A percentile compares a stretch with the other conserved stretches of the same genome.
phyloP scores from a whole-genome alignment of 1,140 invertebrate genomes.

The Monomorium pharaonis region DNA sequence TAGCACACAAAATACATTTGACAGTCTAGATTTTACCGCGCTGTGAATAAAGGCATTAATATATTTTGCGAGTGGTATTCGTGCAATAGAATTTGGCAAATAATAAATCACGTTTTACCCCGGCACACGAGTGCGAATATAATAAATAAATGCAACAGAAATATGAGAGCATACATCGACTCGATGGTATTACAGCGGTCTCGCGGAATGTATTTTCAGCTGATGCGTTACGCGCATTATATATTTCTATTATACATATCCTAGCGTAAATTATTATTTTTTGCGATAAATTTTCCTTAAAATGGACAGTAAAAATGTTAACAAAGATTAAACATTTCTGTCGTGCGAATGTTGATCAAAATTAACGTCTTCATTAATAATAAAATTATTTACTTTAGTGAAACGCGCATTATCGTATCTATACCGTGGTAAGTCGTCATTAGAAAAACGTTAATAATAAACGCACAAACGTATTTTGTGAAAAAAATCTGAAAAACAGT shows the following conservation, averaged over 20 bases:
- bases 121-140: background rate
- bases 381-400: background rate
- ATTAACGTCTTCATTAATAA: background rate
- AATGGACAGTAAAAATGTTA: background rate
- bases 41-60: constrained; percentile 38
- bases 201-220: constrained; percentile 3
- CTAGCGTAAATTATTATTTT: constrained; percentile 12
- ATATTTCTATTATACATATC: background rate
- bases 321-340: background rate
- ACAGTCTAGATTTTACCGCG: constrained; percentile 42
- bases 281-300: background rate
- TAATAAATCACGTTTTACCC: constrained; percentile 34
- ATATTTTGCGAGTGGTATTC: constrained; percentile 35
- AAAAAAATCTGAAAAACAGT: background rate
- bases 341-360: background rate
- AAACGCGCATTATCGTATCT: background rate
- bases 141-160: constrained; percentile 17
- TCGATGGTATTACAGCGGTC: background rate
- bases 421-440: background rate
- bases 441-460: background rate
- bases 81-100: constrained; percentile 55
- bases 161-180: background rate
- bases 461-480: background rate
- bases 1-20: constrained; percentile 41
- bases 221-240: background rate